These are phyloP conservation scores for Otolemur garnettii DNA, from an alignment of 2,113 vertebrate species.

Conservation along the genomic window DNA sequence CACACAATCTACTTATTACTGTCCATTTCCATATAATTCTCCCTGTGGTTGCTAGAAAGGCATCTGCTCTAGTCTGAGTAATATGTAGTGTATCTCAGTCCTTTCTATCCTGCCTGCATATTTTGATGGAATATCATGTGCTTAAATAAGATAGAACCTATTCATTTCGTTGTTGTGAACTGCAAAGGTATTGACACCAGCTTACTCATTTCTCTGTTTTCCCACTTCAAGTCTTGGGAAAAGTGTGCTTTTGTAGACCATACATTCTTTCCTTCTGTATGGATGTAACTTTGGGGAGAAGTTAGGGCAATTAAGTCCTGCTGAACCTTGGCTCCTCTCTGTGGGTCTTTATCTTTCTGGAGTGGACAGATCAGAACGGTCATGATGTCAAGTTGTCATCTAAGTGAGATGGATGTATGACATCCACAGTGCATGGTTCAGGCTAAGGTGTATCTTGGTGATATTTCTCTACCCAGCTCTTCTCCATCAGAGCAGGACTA, in stretches of 20 bases:
- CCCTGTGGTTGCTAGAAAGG: background rate
- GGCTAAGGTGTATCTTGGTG: background rate
- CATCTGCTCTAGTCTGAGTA: background rate
- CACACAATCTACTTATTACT: background rate
- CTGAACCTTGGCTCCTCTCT: background rate
- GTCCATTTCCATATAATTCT: background rate
- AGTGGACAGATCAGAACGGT: background rate
- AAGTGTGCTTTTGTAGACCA: background rate
- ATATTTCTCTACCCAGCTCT: background rate
- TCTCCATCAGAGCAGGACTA: background rate
- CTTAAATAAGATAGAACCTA: background rate
- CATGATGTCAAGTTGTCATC: background rate
- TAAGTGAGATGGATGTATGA: background rate
- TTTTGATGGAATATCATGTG: background rate
- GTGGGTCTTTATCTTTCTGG: background rate
- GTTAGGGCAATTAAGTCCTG: background rate
- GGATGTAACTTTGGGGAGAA: background rate
- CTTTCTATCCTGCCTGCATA: background rate
- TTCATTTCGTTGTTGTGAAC: background rate
- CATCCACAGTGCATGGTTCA: background rate
- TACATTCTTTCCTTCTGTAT: background rate
- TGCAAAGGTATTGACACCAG: background rate
- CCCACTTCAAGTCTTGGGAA: background rate
- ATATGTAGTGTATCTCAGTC: background rate
- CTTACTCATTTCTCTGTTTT: background rate